phyloP scores from a whole-genome alignment of 1,140 invertebrate genomes.

The Drosophila parvula region DNA sequence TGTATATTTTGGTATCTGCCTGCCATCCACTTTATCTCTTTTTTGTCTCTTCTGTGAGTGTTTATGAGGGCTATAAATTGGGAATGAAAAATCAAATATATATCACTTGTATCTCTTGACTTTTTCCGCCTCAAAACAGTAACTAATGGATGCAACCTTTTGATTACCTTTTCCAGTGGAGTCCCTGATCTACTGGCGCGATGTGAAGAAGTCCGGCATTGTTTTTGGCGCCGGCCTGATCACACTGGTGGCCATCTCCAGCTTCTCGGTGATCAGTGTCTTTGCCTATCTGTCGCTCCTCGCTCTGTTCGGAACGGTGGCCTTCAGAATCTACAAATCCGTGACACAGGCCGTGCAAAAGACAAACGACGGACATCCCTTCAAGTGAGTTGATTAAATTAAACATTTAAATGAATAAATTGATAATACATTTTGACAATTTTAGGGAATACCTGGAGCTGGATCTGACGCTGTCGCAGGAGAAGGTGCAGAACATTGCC shows the following conservation, averaged over 20 bases:
- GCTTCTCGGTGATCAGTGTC: constrained; percentile 98
- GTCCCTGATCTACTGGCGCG: constrained; percentile 98
- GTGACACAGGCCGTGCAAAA: constrained; percentile 98
- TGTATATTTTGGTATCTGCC: constrained; percentile 50
- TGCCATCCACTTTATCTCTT: constrained; percentile 27
- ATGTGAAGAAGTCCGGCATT: constrained; percentile 96
- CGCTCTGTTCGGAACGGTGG: constrained; percentile 92
- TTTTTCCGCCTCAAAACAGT: background rate
- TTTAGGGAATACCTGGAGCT: constrained; percentile 93
- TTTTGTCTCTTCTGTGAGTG: constrained; percentile 23
- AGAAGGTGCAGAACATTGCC: constrained; percentile 94
- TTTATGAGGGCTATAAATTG: constrained; percentile 38
- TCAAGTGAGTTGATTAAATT: constrained; percentile 97
- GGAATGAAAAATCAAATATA: constrained; percentile 6
- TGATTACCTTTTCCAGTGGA: constrained; percentile 91
- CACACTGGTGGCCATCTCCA: constrained; percentile 95
- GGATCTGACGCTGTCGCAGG: constrained; percentile 93
- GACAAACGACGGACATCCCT: constrained; percentile 97
- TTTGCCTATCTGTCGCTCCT: constrained; percentile 95
- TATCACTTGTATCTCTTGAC: background rate
- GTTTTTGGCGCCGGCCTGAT: constrained; percentile 94
- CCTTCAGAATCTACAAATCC: constrained; percentile 98
- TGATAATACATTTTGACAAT: constrained; percentile 46
- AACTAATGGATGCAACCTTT: constrained; percentile 9
- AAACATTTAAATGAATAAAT: background rate